Conservation (phyloP, 1,140 invertebrate species). For the Dendrolimus kikuchii region DNA sequence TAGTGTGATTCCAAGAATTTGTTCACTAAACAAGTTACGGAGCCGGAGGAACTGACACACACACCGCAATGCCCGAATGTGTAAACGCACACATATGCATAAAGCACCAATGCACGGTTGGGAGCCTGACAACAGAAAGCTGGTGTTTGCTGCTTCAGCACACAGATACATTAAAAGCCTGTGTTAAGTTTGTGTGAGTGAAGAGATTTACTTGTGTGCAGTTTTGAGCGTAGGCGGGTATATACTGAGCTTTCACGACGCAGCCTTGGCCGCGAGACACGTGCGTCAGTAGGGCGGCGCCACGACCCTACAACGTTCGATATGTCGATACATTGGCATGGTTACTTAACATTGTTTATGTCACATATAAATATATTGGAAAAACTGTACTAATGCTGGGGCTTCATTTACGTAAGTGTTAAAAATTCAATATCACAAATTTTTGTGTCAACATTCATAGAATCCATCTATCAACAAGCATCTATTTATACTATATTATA, state of each 20-base stretch:
- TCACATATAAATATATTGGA: neutral
- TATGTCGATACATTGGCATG: conserved; percentile 7
- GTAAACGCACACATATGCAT: conserved; percentile 13
- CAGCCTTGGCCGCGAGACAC: conserved; percentile 68
- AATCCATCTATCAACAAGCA: too few relatives aligned
- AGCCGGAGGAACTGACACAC: conserved; percentile 31
- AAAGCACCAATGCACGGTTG: conserved; percentile 11
- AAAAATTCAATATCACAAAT: too few relatives aligned
- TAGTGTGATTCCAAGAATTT: conserved; percentile 57
- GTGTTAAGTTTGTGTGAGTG: conserved; percentile 20
- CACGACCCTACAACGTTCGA: conserved; percentile 22
- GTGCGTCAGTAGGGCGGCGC: conserved; percentile 56
- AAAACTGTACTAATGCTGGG: too few relatives aligned
- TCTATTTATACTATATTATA: too few relatives aligned
- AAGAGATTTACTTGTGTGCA: conserved; percentile 19
- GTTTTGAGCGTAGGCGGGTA: conserved; percentile 39
- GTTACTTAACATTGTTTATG: neutral
- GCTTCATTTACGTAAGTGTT: too few relatives aligned
- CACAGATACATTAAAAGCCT: conserved; percentile 13
- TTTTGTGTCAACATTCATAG: too few relatives aligned
- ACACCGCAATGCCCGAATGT: conserved; percentile 10
- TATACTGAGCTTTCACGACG: conserved; percentile 62
- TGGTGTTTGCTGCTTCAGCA: conserved; percentile 8
- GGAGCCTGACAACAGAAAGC: conserved; percentile 27
- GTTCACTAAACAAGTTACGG: conserved; percentile 61